phyloP scores from a whole-genome alignment of 2,113 vertebrate species.

The Todiramphus saurophagus region DNA sequence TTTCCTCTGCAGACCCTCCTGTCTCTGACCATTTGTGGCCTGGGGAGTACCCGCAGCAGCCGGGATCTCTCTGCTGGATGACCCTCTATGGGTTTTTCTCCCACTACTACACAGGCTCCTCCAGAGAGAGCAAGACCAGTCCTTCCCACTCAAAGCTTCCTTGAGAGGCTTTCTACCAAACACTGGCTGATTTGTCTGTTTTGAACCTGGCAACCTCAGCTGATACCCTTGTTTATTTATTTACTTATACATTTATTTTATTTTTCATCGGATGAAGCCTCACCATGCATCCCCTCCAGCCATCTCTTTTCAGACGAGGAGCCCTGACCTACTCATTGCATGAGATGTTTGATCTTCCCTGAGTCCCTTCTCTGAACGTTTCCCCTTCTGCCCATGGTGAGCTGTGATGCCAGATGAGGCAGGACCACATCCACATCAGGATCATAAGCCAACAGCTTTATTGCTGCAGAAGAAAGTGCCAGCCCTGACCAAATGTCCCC shows the following conservation, averaged over 20 bases:
- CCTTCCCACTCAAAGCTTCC: background rate
- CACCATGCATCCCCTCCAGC: background rate
- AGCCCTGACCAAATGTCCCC: background rate
- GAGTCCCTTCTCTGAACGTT: background rate
- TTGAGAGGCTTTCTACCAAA: background rate
- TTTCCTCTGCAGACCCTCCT: background rate
- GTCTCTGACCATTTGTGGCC: background rate
- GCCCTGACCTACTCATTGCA: background rate
- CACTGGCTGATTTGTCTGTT: background rate
- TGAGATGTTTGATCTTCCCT: background rate
- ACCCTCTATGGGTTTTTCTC: background rate
- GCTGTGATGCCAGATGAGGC: background rate
- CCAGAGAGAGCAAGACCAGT: background rate
- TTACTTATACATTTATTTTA: background rate
- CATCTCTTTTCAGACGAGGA: background rate
- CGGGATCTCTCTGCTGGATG: background rate
- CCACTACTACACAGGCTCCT: background rate
- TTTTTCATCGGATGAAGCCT: background rate
- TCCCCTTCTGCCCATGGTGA: background rate
- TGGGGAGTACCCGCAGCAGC: background rate
- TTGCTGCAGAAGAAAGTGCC: background rate
- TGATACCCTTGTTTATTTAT: background rate
- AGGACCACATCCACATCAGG: background rate
- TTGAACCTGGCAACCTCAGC: background rate
- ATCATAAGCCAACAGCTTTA: background rate